Evolutionary conservation across 2,113 vertebrate species (phyloP).

Genomic region (Tragelaphus strepsiceros): DNA sequence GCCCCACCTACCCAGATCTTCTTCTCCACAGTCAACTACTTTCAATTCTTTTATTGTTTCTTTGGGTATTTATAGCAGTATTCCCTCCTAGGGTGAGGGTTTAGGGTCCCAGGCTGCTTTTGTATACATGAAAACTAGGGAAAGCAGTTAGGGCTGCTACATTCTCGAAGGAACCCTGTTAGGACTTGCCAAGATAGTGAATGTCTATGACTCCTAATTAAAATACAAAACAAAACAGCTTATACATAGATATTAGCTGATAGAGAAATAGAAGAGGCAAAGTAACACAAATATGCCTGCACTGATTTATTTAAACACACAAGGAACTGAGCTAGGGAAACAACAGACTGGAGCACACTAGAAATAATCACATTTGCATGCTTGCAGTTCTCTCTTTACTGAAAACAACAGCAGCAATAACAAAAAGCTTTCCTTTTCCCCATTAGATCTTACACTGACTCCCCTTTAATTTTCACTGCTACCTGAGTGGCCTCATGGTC

Average conservation of each 20-base stretch:
- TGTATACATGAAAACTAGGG: not conserved
- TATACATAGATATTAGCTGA: not conserved
- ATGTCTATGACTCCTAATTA: not conserved
- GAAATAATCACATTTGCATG: constrained; percentile 18
- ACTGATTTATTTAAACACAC: not conserved
- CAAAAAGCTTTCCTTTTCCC: not conserved
- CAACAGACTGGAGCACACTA: not conserved
- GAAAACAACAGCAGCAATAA: not conserved
- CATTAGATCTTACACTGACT: not conserved
- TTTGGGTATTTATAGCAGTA: not conserved
- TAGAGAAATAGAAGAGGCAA: not conserved
- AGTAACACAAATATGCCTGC: not conserved
- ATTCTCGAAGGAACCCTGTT: not conserved
- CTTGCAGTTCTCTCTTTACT: not conserved
- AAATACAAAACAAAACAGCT: not conserved
- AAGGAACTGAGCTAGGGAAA: not conserved
- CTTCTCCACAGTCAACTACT: not conserved
- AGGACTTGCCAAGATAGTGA: not conserved
- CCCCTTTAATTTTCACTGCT: not conserved
- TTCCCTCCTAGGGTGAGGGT: not conserved
- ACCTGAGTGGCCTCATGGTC: not conserved
- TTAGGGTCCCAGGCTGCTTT: not conserved
- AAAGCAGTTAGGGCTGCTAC: too few species aligned
- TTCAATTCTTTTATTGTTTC: not conserved
- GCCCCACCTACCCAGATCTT: not conserved